A percentile compares a stretch with the other conserved stretches of the same genome.
Conservation (phyloP, 2,888 invertebrate species). For the Dione juno region DNA sequence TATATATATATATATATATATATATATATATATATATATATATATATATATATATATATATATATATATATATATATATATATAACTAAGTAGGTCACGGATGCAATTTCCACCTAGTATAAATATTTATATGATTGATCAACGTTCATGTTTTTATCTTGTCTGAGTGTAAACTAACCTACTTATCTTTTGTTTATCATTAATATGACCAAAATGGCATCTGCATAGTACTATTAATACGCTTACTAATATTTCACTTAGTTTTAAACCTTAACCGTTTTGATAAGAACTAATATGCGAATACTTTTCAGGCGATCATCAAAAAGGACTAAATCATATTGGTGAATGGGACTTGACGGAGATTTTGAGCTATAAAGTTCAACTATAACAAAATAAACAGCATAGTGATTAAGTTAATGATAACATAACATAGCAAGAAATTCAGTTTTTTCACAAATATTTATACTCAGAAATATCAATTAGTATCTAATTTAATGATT, state of each 20-base stretch:
- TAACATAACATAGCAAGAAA: conserved; percentile 26
- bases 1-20: too few species aligned
- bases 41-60: too few species aligned
- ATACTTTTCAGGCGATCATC: conserved; percentile 74
- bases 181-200: too few species aligned
- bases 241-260: not conserved
- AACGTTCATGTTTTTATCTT: too few species aligned
- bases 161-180: too few species aligned
- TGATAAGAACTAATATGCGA: conserved; percentile 61
- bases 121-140: too few species aligned
- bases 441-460: not conserved
- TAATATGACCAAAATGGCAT: too few species aligned
- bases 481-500: not conserved
- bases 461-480: not conserved
- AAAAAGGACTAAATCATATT: conserved; percentile 72
- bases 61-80: too few species aligned
- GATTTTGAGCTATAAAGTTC: conserved; percentile 52
- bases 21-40: too few species aligned
- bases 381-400: conserved; percentile 53
- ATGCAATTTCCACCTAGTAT: too few species aligned
- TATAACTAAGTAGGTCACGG: too few species aligned
- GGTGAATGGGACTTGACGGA: conserved; percentile 62
- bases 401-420: conserved; percentile 48
- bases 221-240: too few species aligned
- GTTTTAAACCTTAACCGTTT: not conserved